Percentiles rank a stretch among this genome's conserved stretches.
Conservation (phyloP, 2,888 invertebrate genomes). For the Panopea generosa region DNA sequence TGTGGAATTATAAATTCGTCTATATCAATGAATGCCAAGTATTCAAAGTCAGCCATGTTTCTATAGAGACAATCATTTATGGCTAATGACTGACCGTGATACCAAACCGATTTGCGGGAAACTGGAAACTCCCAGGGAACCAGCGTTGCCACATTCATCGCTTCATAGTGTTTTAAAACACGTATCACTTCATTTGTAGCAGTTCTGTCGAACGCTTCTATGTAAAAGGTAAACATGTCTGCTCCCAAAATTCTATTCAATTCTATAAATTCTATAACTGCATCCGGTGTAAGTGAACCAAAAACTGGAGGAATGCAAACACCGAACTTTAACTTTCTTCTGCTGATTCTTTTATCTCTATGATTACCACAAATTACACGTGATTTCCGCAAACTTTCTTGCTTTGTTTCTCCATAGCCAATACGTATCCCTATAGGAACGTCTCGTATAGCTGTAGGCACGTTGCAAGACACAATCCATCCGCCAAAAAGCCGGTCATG, state of each 20-base stretch:
- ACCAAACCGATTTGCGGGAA: constrained; percentile 67
- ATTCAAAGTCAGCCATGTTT: constrained; percentile 71
- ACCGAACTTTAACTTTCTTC: constrained; percentile 62
- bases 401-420: neutral
- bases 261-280: constrained; percentile 78
- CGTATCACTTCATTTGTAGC: constrained; percentile 53
- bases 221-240: constrained; percentile 76
- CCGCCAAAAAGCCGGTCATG: constrained; percentile 73
- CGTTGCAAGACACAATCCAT: constrained; percentile 73
- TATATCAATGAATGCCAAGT: constrained; percentile 77
- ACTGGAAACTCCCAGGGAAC: constrained; percentile 75
- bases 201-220: constrained; percentile 45
- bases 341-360: constrained; percentile 25
- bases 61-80: constrained; percentile 81
- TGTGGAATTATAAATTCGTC: constrained; percentile 78
- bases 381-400: constrained; percentile 14
- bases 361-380: constrained; percentile 31
- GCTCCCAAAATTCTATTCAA: constrained; percentile 74
- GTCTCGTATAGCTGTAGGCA: constrained; percentile 51
- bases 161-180: constrained; percentile 69
- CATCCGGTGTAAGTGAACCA: constrained; percentile 66
- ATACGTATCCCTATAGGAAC: constrained; percentile 14
- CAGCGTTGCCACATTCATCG: constrained; percentile 60
- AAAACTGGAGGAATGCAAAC: constrained; percentile 81
- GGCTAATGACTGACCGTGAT: constrained; percentile 78